phyloP scores from a whole-genome alignment of 1,140 invertebrate species.

The Heliconius hermathena region DNA sequence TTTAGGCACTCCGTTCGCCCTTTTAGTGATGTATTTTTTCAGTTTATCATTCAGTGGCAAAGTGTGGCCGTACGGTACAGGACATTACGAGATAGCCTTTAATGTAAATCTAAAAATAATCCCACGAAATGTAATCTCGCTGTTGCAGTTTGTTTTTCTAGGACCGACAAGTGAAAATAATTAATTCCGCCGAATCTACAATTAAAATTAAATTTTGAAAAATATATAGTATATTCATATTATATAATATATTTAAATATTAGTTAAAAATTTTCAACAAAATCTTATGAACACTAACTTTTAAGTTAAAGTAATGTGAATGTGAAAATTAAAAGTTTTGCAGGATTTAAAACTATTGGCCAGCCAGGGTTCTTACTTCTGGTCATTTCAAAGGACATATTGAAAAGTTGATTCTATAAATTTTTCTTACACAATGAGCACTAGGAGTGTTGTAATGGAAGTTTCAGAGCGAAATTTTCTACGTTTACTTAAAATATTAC shows the following conservation, averaged over 20 bases:
- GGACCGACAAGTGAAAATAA: too few relatives aligned
- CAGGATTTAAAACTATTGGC: slow-evolving; percentile 20
- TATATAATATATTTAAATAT: neutral
- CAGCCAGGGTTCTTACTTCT: slow-evolving; percentile 12
- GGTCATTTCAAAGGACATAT: slow-evolving; percentile 25
- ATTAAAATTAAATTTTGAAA: too few relatives aligned
- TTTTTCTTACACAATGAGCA: slow-evolving; percentile 1
- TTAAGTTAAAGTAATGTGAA: slow-evolving; percentile 13
- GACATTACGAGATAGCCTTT: too few relatives aligned
- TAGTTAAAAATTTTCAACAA: neutral
- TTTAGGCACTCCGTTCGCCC: too few relatives aligned
- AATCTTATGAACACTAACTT: neutral
- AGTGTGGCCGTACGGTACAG: too few relatives aligned
- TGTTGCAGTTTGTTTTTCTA: too few relatives aligned
- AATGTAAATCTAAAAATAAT: too few relatives aligned
- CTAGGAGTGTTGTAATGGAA: neutral
- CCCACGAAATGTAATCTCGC: too few relatives aligned
- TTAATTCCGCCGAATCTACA: too few relatives aligned
- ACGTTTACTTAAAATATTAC: neutral
- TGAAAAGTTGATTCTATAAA: slow-evolving; percentile 27
- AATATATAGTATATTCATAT: too few relatives aligned
- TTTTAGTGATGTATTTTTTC: too few relatives aligned
- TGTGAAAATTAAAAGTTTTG: slow-evolving; percentile 29
- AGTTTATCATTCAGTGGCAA: too few relatives aligned
- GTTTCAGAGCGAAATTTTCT: neutral